Evolutionary conservation across 2,797 vertebrate species (phyloP), one percentile per base, ranked within the genome.

Genomic region (Sebastes elongatus): DNA sequence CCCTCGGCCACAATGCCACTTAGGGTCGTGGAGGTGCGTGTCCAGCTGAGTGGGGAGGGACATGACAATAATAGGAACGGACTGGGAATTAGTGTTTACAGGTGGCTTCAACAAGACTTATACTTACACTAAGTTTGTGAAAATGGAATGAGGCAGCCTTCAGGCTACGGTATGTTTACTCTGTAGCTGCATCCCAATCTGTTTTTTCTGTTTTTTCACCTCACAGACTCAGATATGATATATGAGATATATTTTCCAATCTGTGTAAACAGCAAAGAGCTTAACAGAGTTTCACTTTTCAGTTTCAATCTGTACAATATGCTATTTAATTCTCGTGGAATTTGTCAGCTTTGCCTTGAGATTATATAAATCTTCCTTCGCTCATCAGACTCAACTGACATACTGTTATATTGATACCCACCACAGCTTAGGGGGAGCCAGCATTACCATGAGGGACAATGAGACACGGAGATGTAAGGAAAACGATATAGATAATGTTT

Each of bases 11-110:
- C 56, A 30, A 4, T 2, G 9, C 35, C n/a, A 28, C 49, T 13
- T 27, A 38, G 20, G 69, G 69, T 59, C 11, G 4, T 59, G 22
- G 66, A 52, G 53, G 55, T 32, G 7, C 4, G 3, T 53, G 53
- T 80, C 63, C 28, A 27, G 33, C 42, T 2, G 14, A 74, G 64
- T 16, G 35, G 10, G 28, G 52, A 71, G 57, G 42, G n/a, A 70
- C 59, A 61, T 62, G 55, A 76, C 42, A 64, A 63, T 55, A 81
- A 86, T 61, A 64, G 73, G 56, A 76, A 28, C 20, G n/a, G 49
- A 35, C 6, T 55, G 65, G 56, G 73, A 74, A 60, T 79, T 20
- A 25, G 25, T 49, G 49, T 67, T 77, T 42, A 62, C 33, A 60
- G 32, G 55, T 55, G 30, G 33, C 49, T 53, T 63, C 22, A 62